Evolutionary conservation across 2,888 invertebrate species (phyloP), one percentile per base, ranked within the genome.

Genomic region (Acronicta alni): DNA sequence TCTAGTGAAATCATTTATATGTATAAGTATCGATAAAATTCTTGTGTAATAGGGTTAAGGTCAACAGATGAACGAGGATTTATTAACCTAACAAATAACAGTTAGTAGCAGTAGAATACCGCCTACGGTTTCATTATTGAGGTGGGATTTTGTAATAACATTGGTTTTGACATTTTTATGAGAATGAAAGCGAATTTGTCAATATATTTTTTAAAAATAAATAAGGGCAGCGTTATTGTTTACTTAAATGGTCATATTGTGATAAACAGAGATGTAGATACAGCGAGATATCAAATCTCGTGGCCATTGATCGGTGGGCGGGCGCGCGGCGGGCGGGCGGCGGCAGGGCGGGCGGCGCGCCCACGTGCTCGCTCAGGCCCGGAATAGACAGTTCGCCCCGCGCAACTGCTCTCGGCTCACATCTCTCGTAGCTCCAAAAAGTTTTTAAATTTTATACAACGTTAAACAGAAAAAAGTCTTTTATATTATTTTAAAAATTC

Each of bases 311-410:
- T 90, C 90, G 90, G 84, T 85, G 87, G 89, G 88, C 84, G 75
- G 66, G 77, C 61, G 89, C 85, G 72, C 60, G 67, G 83, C 35
- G 81, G 84, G 81, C 81, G 81, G 84, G 80, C 81, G 83, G 81
- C 76, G 83, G 83, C 77, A 78, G 77, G 80, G 82, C 81, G 82
- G 84, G 85, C 83, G 83, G 82, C 80, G 80, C 87, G 86, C 91
- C 93, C 93, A 93, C 93, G 93, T 92, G 93, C 83, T 86, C 83
- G 87, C 88, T 88, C 85, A 79, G 67, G 85, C 91, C 87, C 86
- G 89, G 91, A 94, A 94, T 94, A 94, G 92, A 86, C 91, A 93
- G 93, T 93, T 85, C 76, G 87, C 86, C 83, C 85, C 86, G 89
- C 83, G 85, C 88, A 81, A 81, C 84, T 79, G 87, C 67, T 79